Evolutionary conservation across 2,113 vertebrate genomes (phyloP), one percentile per base, ranked within the genome.

Genomic region (Tragelaphus buxtoni): DNA sequence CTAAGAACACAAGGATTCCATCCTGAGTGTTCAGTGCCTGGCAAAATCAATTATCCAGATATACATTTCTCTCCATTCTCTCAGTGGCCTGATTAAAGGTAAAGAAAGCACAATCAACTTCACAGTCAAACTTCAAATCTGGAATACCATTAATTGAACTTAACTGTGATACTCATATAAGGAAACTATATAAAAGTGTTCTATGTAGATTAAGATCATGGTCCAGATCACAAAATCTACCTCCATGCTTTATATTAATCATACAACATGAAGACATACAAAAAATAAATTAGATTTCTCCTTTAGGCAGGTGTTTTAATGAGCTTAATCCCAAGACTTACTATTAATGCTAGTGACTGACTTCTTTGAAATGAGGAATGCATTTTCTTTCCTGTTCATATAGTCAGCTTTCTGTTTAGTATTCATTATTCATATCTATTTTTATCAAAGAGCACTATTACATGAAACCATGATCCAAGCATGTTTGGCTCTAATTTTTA

Each of bases 361-460:
- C 74, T 81, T 92, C 76, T 92, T 84, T 97, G 92, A 97, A 92
- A 97, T 18, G 91, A 97, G 60, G 60, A 84, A 86, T 85, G 65
- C 24, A 45, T 93, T 97, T 97, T 95, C 95, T 94, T 90, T 89
- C 92, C 95, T 95, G 47, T 96, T 97, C 94, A 91, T 87, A 92
- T 32, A 97, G 96, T 88, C 93, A 94, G 63, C 88, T 95, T 94
- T 65, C 88, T 95, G 39, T 92, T 97, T 83, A 96, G 72, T 97
- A 96, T 97, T 97, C 97, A 98, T 97, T 97, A 97, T 98, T 97
- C 92, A 91, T 91, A 56, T 94, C 94, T 97, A 89, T 96, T 97
- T 98, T 98, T 97, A 92, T 97, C 96, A 97, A 88, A 94, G 87
- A 97, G 69, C 82, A 94, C 90, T 84, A 90, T 95, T 94, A 80